Evolutionary conservation across 2,888 invertebrate genomes (phyloP).

Genomic region (Seira ritae): DNA sequence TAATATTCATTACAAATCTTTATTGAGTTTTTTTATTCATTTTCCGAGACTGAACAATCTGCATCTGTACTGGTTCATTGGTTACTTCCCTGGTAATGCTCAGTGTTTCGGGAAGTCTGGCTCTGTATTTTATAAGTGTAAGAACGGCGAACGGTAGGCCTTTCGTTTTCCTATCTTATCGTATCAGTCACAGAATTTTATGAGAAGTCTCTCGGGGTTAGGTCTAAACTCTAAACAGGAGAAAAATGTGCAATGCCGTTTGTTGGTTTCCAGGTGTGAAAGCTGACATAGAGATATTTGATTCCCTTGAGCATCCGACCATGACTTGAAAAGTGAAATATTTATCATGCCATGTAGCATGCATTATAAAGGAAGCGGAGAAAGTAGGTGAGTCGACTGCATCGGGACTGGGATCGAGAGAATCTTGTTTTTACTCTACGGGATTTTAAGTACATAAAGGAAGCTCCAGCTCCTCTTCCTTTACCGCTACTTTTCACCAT

Average conservation of each 20-base stretch:
- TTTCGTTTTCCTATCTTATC: conserved; percentile 25
- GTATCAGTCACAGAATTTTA: conserved; percentile 42
- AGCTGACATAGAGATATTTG: conserved; percentile 56
- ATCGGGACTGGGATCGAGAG: too few relatives aligned
- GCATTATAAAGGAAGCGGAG: too few relatives aligned
- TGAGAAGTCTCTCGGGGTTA: conserved; percentile 37
- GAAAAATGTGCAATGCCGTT: conserved; percentile 32
- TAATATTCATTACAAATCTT: too few relatives aligned
- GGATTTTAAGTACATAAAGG: too few relatives aligned
- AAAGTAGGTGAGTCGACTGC: too few relatives aligned
- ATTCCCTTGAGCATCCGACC: conserved; percentile 45
- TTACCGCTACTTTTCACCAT: too few relatives aligned
- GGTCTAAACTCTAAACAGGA: conserved; percentile 23
- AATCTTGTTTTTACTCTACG: too few relatives aligned
- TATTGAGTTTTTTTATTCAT: not conserved
- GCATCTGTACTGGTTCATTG: too few relatives aligned
- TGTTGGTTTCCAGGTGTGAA: conserved; percentile 55
- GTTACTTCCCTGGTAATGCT: too few relatives aligned
- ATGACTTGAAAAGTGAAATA: conserved; percentile 51
- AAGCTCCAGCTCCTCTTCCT: too few relatives aligned
- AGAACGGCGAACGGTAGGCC: not conserved
- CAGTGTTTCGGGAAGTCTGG: too few relatives aligned
- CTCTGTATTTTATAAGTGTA: too few relatives aligned
- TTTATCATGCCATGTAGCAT: conserved; percentile 36
- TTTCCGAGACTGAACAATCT: not conserved